Evolutionary conservation across 2,888 invertebrate species (phyloP).

Genomic region (Agrilus mali): DNA sequence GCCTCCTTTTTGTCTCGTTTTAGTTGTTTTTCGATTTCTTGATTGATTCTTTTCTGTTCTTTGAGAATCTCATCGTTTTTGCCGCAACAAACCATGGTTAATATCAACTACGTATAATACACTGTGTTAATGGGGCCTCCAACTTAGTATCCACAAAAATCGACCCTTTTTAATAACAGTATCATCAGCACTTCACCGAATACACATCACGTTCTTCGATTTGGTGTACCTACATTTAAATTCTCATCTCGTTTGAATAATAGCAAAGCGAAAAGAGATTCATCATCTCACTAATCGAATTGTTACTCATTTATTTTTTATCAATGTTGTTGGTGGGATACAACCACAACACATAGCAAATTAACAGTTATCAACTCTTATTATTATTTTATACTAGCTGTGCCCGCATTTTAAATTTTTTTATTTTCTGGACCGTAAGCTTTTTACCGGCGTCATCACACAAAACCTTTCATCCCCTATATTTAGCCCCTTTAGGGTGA

Average conservation of each 20-base stretch:
- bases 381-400: too few relatives aligned
- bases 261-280: constrained; percentile 70
- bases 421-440: too few relatives aligned
- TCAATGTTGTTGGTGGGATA: too few relatives aligned
- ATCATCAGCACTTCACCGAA: constrained; percentile 24
- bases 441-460: too few relatives aligned
- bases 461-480: too few relatives aligned
- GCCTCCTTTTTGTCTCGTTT: constrained; percentile 99
- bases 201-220: constrained; percentile 29
- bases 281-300: not conserved
- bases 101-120: constrained; percentile 29
- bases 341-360: too few relatives aligned
- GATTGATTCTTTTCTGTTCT: constrained; percentile 99
- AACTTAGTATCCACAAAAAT: constrained; percentile 32
- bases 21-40: constrained; percentile 99
- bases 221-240: constrained; percentile 36
- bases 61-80: constrained; percentile 99
- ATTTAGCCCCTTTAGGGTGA: too few relatives aligned
- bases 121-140: constrained; percentile 43
- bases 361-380: constrained; percentile 11
- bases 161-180: constrained; percentile 30
- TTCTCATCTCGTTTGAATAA: constrained; percentile 41
- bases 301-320: too few relatives aligned
- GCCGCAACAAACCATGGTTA: constrained; percentile 98
- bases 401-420: too few relatives aligned